These are phyloP conservation scores for Tinea pellionella DNA, from an alignment of 2,888 invertebrate genomes.

Conservation along the genomic window DNA sequence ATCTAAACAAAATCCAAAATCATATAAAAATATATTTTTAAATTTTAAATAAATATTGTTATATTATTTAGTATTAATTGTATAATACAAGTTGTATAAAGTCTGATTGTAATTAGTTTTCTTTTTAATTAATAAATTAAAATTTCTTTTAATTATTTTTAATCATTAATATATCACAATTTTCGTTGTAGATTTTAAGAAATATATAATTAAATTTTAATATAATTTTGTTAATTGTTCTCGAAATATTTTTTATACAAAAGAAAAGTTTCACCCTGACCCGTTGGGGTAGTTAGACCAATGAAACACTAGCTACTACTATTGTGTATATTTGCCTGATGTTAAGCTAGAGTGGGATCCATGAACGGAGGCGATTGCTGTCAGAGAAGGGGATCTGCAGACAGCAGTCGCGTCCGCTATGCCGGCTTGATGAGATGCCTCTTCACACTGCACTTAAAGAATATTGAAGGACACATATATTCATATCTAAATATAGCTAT, in stretches of 20 bases:
- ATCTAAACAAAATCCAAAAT: not conserved
- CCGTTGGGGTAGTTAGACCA: too few species aligned
- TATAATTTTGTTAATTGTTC: constrained; percentile 12
- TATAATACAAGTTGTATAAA: constrained; percentile 31
- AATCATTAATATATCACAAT: constrained; percentile 18
- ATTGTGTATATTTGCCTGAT: too few species aligned
- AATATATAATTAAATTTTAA: constrained; percentile 19
- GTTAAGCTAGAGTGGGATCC: too few species aligned
- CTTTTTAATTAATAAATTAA: not conserved
- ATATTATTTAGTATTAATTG: not conserved
- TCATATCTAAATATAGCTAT: too few species aligned
- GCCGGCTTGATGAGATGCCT: too few species aligned
- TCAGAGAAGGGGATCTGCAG: too few species aligned
- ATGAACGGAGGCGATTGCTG: too few species aligned
- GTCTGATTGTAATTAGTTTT: constrained; percentile 52
- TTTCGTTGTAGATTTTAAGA: constrained; percentile 21
- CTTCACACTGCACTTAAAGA: too few species aligned
- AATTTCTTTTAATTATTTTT: constrained; percentile 15
- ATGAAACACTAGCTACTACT: too few species aligned
- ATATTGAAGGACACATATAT: too few species aligned
- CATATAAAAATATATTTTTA: not conserved
- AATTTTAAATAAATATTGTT: constrained; percentile 18
- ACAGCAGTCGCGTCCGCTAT: too few species aligned
- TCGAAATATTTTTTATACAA: not conserved
- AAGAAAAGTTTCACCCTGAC: too few species aligned